Percentiles rank a stretch among this genome's conserved stretches.
Evolutionary conservation across 2,888 invertebrate species (phyloP).

Genomic region (Thereva nobilitata): DNA sequence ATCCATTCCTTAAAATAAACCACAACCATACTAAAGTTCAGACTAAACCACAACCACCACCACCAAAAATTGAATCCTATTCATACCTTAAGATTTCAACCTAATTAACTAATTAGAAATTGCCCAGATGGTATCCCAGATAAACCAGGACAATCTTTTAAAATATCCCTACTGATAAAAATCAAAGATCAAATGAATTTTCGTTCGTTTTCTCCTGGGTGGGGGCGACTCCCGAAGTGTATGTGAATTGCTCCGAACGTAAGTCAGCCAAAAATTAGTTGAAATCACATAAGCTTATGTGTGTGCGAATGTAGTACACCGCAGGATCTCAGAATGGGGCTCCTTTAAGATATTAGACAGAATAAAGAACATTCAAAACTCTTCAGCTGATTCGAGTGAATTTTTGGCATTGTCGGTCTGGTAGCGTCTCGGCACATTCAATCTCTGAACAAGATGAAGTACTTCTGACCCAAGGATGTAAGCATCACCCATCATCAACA

Average conservation of each 20-base stretch:
- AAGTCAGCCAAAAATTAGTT: too few species aligned
- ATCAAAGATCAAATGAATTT: constrained; percentile 33
- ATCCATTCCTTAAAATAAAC: too few species aligned
- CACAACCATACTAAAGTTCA: too few species aligned
- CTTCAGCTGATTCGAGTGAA: constrained; percentile 25
- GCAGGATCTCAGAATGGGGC: constrained; percentile 7
- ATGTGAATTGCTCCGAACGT: too few species aligned
- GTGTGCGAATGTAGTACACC: constrained; percentile 8
- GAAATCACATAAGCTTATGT: too few species aligned
- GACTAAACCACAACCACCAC: too few species aligned
- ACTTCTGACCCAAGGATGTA: constrained; percentile 21
- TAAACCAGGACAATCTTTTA: constrained; percentile 12
- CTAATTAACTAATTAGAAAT: too few species aligned
- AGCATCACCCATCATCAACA: not conserved
- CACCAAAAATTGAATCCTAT: too few species aligned
- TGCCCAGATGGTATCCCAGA: too few species aligned
- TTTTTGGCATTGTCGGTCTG: constrained; percentile 13
- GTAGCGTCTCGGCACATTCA: constrained; percentile 13
- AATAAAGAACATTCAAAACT: constrained; percentile 6
- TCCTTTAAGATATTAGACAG: not conserved
- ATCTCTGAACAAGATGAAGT: constrained; percentile 15
- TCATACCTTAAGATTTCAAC: too few species aligned
- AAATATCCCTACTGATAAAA: constrained; percentile 26
- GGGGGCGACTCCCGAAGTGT: not conserved
- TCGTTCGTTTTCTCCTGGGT: constrained; percentile 20